Conservation (phyloP, 2,113 vertebrate genomes). For the Cinclus cinclus region DNA sequence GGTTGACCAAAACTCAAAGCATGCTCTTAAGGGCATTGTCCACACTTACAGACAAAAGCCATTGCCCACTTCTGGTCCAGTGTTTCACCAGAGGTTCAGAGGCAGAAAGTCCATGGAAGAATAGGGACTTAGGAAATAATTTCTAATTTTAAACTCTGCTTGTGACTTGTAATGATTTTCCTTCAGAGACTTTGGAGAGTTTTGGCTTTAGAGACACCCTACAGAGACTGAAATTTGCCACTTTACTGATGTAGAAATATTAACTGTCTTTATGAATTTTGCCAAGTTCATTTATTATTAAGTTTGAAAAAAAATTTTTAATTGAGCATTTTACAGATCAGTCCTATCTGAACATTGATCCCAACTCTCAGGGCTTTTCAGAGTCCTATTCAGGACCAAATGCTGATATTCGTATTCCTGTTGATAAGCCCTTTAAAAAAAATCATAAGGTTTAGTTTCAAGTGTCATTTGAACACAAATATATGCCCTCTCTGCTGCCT, state of each 20-base stretch:
- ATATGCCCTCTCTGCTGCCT: not conserved
- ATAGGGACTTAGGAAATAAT: not conserved
- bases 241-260: not conserved
- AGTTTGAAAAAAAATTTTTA: not conserved
- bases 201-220: not conserved
- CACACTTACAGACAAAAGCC: not conserved
- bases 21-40: not conserved
- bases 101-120: not conserved
- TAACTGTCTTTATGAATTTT: not conserved
- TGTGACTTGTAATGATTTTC: not conserved
- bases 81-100: not conserved
- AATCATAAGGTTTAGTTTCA: not conserved
- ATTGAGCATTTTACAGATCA: not conserved
- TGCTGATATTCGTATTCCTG: not conserved
- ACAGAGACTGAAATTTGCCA: not conserved
- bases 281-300: not conserved
- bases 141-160: not conserved
- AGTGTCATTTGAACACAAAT: not conserved
- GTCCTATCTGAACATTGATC: not conserved
- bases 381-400: not conserved
- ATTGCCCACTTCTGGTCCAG: accelerated
- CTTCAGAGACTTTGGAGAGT: not conserved
- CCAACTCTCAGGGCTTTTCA: not conserved
- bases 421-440: not conserved
- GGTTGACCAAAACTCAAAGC: not conserved